Conservation (phyloP, 2,113 vertebrate genomes). For the Turnix velox region DNA sequence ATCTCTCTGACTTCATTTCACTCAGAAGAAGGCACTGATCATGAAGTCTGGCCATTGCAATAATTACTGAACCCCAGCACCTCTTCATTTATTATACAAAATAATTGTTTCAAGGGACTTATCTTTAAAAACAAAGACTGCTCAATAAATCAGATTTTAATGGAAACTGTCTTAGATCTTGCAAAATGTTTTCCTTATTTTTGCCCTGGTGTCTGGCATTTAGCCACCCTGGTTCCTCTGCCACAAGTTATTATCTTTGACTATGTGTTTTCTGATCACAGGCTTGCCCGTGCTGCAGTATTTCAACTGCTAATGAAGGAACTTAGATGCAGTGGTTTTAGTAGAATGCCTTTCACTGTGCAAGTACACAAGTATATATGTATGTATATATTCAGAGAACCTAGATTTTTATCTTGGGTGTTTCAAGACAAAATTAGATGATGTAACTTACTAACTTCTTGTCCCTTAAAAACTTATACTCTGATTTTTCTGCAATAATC, state of each 20-base stretch:
- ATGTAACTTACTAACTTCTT: not conserved
- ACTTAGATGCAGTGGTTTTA: not conserved
- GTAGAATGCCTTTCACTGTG: not conserved
- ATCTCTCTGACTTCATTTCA: not conserved
- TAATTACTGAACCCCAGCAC: not conserved
- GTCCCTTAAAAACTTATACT: not conserved
- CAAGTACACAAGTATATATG: not conserved
- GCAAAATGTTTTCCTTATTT: not conserved
- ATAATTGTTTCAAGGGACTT: not conserved
- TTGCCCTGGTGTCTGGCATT: not conserved
- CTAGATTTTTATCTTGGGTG: not conserved
- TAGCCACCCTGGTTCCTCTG: not conserved
- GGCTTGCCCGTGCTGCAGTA: not conserved
- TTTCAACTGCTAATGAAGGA: not conserved
- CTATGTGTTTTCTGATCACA: not conserved
- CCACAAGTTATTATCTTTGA: not conserved
- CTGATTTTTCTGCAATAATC: not conserved
- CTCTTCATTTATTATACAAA: not conserved
- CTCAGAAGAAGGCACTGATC: not conserved
- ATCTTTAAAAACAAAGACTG: not conserved
- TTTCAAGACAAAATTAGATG: not conserved
- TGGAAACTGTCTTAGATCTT: not conserved
- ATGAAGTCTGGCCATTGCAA: not conserved
- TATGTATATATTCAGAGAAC: not conserved
- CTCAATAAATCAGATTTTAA: not conserved